Base-by-base conservation (phyloP, 2,797 vertebrate species). In the Coreius guichenoti region DNA sequence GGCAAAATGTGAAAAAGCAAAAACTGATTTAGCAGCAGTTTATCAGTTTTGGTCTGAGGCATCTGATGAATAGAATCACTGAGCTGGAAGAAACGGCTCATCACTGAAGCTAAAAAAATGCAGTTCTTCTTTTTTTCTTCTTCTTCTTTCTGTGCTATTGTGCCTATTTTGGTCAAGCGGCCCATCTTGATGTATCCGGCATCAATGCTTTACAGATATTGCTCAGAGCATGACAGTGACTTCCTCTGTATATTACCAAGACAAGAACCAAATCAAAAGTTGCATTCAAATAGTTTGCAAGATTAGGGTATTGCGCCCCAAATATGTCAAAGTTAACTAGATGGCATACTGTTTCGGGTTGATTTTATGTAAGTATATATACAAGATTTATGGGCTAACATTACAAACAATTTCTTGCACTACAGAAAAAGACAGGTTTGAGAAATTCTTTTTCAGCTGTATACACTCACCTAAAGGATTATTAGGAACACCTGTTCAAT, bases 21-120 rank as follows among this genome's bases (percentile, higher is more conserved):
- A 79, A 69, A 58, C n/a, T 47, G 26, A 81, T 47, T 74, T 9
- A 80, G 43, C 73, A 76, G 73, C 82, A 76, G 58, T 65, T 11
- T 51, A 76, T 61, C 82, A 76, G 58, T 65, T 11, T 51, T 67
- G 61, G 61, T 76, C 23, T 3, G 16, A 83, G 73, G 73, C 43
- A 54, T 76, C 17, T 83, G 58, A 83, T 83, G 61, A 83, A 83
- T 39, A 76, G 8, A 74, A 83, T 83, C 58, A 65, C 29, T 67
- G 69, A 47, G 56, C 39, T 65, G 29, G 70, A 83, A 74, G 58
- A 70, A 82, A 82, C 3, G 8, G 39, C 68, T 82, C 68, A 72
- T 49, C 33, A 21, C 54, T 49, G 73, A 65, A 39, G 9, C 29
- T 83, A n/a, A 65, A n/a, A 74, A 67, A 76, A 23, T 58, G 70